Evolutionary conservation across 1,140 invertebrate species (phyloP).

Genomic region (Acromyrmex heyeri): DNA sequence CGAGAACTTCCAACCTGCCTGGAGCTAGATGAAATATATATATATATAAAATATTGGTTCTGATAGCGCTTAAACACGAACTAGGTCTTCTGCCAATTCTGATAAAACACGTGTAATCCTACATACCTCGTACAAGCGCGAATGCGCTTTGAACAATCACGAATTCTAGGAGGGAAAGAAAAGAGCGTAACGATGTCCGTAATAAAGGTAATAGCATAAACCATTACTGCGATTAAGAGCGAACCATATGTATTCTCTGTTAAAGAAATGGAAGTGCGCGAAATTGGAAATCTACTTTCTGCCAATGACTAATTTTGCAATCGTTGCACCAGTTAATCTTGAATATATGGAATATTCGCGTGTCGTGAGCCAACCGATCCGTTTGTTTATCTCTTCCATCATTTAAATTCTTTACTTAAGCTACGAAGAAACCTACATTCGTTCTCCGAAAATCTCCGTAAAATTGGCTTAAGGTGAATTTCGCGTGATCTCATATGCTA

Average conservation of each 20-base stretch:
- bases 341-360: constrained; percentile 10
- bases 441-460: constrained; percentile 26
- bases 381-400: constrained; percentile 47
- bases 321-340: neutral
- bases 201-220: neutral
- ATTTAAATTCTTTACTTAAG: constrained; percentile 28
- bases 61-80: constrained; percentile 38
- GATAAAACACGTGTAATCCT: constrained; percentile 43
- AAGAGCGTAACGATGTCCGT: neutral
- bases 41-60: constrained; percentile 11
- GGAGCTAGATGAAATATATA: neutral
- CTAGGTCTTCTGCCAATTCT: constrained; percentile 48
- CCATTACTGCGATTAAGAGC: constrained; percentile 11
- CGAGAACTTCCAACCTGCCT: constrained; percentile 27
- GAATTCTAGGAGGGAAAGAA: constrained; percentile 2
- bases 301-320: constrained; percentile 21
- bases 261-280: neutral
- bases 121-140: neutral
- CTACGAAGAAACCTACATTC: constrained; percentile 2
- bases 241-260: neutral
- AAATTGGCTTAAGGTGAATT: constrained; percentile 54
- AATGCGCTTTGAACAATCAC: neutral
- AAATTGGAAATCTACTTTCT: constrained; percentile 11
- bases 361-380: constrained; percentile 1
- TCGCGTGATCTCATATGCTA: constrained; percentile 43